Evolutionary conservation across 2,888 invertebrate genomes (phyloP), one percentile per base, ranked within the genome.

Genomic region (Trachelus tabidus): DNA sequence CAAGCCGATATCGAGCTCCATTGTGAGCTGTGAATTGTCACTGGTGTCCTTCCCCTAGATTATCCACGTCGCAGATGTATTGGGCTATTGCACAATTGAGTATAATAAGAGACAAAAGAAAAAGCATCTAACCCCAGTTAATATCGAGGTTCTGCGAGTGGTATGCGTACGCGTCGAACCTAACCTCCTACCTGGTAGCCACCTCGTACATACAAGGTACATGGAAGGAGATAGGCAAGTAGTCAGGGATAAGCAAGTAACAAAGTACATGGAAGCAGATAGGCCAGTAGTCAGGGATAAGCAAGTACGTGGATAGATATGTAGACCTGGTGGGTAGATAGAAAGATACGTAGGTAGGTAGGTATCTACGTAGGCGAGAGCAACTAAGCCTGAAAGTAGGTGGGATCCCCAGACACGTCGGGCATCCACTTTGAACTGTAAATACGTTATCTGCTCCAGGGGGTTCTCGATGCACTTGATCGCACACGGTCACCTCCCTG

Each of bases 381-480:
- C 40, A 56, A 56, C 23, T 56, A 56, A 56, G 40, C 40, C 23
- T 56, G 23, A 56, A 56, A 56, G 40, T 56, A 56, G 40, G 23
- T 56, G 15, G 4, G 9, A 23, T 56, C 40, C 40, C 40, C 23
- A 56, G 40, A 82, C 77, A 82, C 78, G 78, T 77, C 79, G 79
- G 75, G 78, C 77, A 81, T 83, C 81, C 84, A 83, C 85, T 87
- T 86, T 86, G 85, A 85, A 82, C 84, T 84, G 85, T 85, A 86
- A 87, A 85, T 84, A 83, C 83, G 85, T 87, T 86, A 85, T 85
- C 85, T 85, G 84, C 83, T 81, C 80, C 82, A 84, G 82, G 82
- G 83, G 83, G 79, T 85, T 81, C 40, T 76, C 83, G 83, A 85
- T 84, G 85, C 85, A 85, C 86, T 86, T 83, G 86, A 87, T 85